A percentile compares a stretch with the other conserved stretches of the same genome.
Evolutionary conservation across 2,888 invertebrate species (phyloP).

Genomic region (Ichneumoninae sp.): DNA sequence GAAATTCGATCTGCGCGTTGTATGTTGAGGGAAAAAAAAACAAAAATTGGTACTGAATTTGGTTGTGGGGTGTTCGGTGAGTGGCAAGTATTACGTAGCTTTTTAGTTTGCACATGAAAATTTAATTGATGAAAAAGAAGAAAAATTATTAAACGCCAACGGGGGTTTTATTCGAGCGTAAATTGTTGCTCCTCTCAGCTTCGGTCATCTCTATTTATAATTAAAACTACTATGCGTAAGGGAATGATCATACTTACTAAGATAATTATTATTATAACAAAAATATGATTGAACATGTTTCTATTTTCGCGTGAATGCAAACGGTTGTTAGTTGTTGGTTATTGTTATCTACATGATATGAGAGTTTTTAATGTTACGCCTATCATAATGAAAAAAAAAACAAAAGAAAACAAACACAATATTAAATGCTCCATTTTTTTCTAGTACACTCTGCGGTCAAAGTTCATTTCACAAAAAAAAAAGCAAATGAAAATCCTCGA

Average conservation of each 20-base stretch:
- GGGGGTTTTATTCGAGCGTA: conserved; percentile 29
- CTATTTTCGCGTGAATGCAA: conserved; percentile 83
- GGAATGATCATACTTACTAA: conserved; percentile 78
- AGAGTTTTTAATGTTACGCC: conserved; percentile 82
- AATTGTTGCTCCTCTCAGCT: conserved; percentile 58
- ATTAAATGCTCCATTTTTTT: conserved; percentile 73
- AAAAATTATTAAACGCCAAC: background rate
- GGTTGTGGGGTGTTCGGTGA: conserved; percentile 60
- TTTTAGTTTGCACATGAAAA: conserved; percentile 36
- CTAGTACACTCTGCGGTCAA: conserved; percentile 40
- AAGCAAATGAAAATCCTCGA: conserved; percentile 37
- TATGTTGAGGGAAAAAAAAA: conserved; percentile 1
- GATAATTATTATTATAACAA: conserved; percentile 76
- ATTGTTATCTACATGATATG: conserved; percentile 82
- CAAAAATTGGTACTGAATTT: conserved; percentile 54
- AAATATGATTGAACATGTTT: conserved; percentile 78
- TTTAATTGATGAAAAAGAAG: background rate
- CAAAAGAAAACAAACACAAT: conserved; percentile 60
- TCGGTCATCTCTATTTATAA: conserved; percentile 40
- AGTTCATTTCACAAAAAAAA: conserved; percentile 65
- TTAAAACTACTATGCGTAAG: conserved; percentile 71
- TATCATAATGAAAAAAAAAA: conserved; percentile 74
- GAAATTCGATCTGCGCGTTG: conserved; percentile 8
- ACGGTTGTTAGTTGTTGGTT: conserved; percentile 83
- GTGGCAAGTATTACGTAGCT: conserved; percentile 62